Evolutionary conservation across 2,888 invertebrate species (phyloP).

Genomic region (Lysandra bellargus): DNA sequence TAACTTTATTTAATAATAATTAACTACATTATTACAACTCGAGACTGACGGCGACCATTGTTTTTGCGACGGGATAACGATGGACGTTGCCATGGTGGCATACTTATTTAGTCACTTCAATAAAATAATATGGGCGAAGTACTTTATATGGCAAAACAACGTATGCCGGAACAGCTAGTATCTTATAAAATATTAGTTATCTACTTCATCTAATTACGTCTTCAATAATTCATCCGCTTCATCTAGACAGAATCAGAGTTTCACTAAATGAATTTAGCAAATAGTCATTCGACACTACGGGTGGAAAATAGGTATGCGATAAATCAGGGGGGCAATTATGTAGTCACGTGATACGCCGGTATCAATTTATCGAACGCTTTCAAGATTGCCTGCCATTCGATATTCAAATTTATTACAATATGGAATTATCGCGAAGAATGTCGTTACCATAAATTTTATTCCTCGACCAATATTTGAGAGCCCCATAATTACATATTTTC

Average conservation of each 20-base stretch:
- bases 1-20: no score
- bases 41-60: no score
- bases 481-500: neutral
- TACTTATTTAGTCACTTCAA: no score
- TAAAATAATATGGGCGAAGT: no score
- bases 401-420: conserved; percentile 23
- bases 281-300: neutral
- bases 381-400: conserved; percentile 20
- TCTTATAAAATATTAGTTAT: no score
- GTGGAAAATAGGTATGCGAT: conserved; percentile 40
- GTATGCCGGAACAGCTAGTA: no score
- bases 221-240: neutral
- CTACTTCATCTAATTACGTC: no score
- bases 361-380: conserved; percentile 19
- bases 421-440: conserved; percentile 13
- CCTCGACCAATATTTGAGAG: neutral
- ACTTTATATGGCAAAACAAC: no score
- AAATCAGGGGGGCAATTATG: conserved; percentile 41
- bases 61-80: no score
- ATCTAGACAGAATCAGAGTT: neutral
- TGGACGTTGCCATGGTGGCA: no score
- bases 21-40: no score
- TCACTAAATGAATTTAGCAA: neutral
- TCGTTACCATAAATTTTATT: conserved; percentile 14
- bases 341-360: conserved; percentile 39